Percentiles rank a stretch among this genome's conserved stretches.
Conservation (phyloP, 2,113 vertebrate genomes). For the Tachysurus fulvidraco region DNA sequence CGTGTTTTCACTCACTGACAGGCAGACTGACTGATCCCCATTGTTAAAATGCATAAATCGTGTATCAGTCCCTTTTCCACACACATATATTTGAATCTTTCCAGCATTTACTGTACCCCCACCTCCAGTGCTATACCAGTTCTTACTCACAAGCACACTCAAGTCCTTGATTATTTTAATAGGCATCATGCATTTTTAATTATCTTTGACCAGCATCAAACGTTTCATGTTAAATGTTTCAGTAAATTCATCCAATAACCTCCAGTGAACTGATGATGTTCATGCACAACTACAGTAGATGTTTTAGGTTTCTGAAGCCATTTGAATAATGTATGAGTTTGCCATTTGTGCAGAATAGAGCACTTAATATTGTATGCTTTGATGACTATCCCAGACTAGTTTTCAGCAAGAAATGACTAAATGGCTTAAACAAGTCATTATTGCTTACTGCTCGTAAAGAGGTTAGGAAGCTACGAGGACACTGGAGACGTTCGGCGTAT, state of each 20-base stretch:
- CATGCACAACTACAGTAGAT: neutral
- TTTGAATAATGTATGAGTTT: neutral
- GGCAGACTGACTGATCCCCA: neutral
- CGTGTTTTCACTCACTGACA: neutral
- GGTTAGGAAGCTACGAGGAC: too few relatives aligned
- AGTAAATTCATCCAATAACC: neutral
- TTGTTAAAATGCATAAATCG: neutral
- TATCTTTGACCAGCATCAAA: neutral
- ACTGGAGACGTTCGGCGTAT: too few relatives aligned
- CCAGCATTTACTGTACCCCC: too few relatives aligned
- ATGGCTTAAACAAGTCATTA: neutral
- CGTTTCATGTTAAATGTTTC: neutral
- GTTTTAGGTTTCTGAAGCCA: neutral
- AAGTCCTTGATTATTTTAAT: neutral
- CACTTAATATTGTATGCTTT: neutral
- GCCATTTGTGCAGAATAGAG: neutral
- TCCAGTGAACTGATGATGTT: neutral
- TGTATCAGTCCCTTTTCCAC: neutral
- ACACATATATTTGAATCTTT: neutral
- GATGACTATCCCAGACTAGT: neutral
- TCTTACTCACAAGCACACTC: neutral
- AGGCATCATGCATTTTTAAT: neutral
- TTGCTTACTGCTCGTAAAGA: too few relatives aligned
- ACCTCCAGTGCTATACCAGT: neutral
- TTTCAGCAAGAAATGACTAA: neutral